These are phyloP conservation scores for Progne subis DNA, from an alignment of 2,113 vertebrate species.

Conservation along the genomic window DNA sequence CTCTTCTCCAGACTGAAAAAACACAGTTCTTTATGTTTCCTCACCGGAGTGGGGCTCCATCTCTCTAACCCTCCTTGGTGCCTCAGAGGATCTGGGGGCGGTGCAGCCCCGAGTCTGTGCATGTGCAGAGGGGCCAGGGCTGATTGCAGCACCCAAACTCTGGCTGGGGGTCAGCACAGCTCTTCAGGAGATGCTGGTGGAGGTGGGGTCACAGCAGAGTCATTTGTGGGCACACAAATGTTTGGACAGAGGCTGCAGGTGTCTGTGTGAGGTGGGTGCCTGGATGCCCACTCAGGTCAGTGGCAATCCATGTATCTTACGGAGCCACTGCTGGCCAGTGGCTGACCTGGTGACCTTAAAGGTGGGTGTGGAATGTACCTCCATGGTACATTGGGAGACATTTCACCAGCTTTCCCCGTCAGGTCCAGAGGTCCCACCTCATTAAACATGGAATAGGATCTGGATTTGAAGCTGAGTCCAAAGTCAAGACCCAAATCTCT, in stretches of 20 bases:
- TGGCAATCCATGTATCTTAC: accelerated
- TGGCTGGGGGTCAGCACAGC: background rate
- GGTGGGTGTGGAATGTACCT: background rate
- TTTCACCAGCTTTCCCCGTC: background rate
- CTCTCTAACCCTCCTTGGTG: background rate
- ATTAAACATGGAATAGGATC: background rate
- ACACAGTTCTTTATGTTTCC: no score
- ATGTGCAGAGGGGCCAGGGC: background rate
- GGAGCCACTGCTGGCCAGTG: background rate
- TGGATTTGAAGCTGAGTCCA: background rate
- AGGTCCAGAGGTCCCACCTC: background rate
- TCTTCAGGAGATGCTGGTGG: background rate
- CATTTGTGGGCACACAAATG: background rate
- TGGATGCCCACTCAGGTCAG: background rate
- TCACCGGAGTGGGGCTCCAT: background rate
- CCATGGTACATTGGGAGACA: background rate
- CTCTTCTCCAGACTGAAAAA: background rate
- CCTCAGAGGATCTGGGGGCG: background rate
- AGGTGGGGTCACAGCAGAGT: background rate
- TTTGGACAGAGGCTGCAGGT: background rate
- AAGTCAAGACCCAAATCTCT: background rate
- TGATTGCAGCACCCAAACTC: background rate
- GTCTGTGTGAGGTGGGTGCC: background rate
- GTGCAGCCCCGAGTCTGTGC: background rate
- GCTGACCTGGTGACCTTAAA: background rate